A percentile compares a stretch with the other conserved stretches of the same genome.
phyloP scores from a whole-genome alignment of 2,113 vertebrate species.

The Fregata magnificens region DNA sequence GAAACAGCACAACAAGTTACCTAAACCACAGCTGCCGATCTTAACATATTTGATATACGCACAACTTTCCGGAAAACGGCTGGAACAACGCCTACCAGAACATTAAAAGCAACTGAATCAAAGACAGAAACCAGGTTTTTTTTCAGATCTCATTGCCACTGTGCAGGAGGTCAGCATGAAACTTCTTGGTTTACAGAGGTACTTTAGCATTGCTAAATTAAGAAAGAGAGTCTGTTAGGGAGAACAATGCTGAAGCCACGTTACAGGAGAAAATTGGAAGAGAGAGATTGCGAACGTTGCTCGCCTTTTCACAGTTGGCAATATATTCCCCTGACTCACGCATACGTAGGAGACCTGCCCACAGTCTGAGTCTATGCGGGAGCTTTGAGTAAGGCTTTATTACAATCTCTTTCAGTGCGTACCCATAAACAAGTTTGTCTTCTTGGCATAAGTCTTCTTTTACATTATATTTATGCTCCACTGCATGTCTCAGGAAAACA shows the following conservation, averaged over 20 bases:
- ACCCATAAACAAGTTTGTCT: background rate
- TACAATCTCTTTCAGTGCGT: background rate
- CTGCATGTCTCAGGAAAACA: background rate
- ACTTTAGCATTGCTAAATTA: background rate
- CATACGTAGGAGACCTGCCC: background rate
- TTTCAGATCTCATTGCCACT: background rate
- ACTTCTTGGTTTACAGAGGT: background rate
- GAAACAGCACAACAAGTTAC: background rate
- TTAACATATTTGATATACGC: accelerated
- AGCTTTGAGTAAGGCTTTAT: background rate
- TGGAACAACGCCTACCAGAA: background rate
- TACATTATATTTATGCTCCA: background rate
- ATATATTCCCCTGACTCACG: background rate
- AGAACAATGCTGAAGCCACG: background rate
- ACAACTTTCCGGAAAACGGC: background rate
- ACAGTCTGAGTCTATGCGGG: background rate
- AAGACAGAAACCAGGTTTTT: background rate
- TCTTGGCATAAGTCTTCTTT: background rate
- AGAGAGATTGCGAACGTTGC: background rate
- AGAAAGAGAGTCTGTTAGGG: background rate
- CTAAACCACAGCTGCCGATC: background rate
- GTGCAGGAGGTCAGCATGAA: background rate
- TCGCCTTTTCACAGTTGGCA: background rate
- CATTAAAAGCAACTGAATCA: background rate
- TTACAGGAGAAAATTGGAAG: background rate